Evolutionary conservation across 2,888 invertebrate genomes (phyloP).

Genomic region (Stenichneumon culpator): DNA sequence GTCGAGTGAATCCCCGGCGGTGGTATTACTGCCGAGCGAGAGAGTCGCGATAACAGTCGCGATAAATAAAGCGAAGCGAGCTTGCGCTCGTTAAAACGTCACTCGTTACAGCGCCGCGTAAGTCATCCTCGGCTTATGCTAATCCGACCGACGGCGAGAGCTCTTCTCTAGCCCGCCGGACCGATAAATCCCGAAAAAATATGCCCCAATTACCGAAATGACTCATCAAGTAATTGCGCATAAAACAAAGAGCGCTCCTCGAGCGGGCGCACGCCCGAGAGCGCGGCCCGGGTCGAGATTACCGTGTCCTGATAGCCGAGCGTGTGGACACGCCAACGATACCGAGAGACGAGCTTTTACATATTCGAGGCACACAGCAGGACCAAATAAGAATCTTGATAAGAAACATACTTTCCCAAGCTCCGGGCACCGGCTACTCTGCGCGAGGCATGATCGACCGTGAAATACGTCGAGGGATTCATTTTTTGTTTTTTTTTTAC

Average conservation of each 20-base stretch:
- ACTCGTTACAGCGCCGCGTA: constrained; percentile 74
- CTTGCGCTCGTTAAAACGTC: constrained; percentile 81
- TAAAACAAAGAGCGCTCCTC: constrained; percentile 72
- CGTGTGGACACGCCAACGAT: constrained; percentile 53
- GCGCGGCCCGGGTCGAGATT: constrained; percentile 70
- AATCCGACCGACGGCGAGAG: constrained; percentile 71
- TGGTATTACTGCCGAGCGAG: constrained; percentile 41
- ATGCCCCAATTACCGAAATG: constrained; percentile 84
- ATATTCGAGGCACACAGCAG: constrained; percentile 79
- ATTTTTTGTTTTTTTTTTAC: constrained; percentile 19
- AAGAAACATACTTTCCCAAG: constrained; percentile 80
- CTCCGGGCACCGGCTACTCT: constrained; percentile 48
- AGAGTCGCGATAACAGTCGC: constrained; percentile 73
- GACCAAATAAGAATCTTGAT: constrained; percentile 78
- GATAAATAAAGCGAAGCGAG: constrained; percentile 78
- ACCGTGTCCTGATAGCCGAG: constrained; percentile 74
- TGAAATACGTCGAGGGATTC: constrained; percentile 50
- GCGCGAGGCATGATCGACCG: constrained; percentile 72
- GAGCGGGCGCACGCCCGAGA: constrained; percentile 55
- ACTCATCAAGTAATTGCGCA: constrained; percentile 84
- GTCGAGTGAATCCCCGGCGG: constrained; percentile 42
- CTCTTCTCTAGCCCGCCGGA: constrained; percentile 67
- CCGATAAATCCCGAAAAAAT: constrained; percentile 82
- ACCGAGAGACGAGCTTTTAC: constrained; percentile 71
- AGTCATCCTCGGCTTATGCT: constrained; percentile 80